Conservation (phyloP, 1,140 invertebrate species). For the Globodera ellingtonae region DNA sequence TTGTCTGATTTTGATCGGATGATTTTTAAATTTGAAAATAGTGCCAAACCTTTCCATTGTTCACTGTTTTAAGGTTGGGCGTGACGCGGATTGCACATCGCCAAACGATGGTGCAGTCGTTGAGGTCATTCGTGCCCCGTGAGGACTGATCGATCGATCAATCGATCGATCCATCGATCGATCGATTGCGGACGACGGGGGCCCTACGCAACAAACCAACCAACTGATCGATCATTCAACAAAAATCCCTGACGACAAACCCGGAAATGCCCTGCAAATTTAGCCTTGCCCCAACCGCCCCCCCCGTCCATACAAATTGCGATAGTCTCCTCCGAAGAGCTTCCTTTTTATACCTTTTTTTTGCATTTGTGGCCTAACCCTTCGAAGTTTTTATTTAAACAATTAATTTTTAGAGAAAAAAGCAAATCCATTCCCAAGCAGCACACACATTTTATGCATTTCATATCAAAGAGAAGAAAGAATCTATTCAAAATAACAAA, state of each 20-base stretch:
- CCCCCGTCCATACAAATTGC: neutral
- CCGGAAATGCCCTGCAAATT: no score
- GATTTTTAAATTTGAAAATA: no score
- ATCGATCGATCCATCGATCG: neutral
- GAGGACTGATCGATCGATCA: neutral
- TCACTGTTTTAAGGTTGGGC: slow-evolving; percentile 61
- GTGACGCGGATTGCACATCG: slow-evolving; percentile 70
- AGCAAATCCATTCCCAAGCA: neutral
- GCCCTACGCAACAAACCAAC: neutral
- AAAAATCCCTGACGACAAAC: neutral
- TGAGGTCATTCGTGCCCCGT: slow-evolving; percentile 10
- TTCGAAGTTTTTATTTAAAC: neutral
- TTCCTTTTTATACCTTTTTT: neutral
- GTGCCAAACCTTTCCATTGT: neutral
- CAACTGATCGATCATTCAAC: neutral
- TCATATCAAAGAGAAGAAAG: slow-evolving; percentile 3
- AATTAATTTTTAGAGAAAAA: no score
- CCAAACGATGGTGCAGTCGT: slow-evolving; percentile 68
- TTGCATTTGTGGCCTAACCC: neutral
- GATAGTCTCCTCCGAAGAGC: neutral
- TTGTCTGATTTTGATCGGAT: no score
- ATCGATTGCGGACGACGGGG: no score
- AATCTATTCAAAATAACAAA: neutral
- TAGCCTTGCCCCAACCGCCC: no score
- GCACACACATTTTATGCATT: neutral